Percentiles rank a stretch among this genome's conserved stretches.
phyloP scores from a whole-genome alignment of 2,113 vertebrate genomes.

The Polypterus bichir region DNA sequence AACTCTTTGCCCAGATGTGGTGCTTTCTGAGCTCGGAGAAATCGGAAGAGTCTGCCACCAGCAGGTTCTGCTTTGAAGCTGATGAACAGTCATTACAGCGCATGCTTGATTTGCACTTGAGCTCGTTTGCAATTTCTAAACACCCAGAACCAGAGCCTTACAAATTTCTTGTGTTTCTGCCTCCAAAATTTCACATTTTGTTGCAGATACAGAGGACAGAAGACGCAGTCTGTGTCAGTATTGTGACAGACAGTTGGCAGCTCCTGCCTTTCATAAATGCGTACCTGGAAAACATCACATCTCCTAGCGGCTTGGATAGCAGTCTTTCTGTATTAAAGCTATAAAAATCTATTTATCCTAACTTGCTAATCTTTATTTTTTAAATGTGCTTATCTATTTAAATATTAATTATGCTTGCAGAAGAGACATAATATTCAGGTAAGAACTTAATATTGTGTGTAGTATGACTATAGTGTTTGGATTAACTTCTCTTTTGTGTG shows the following conservation, averaged over 20 bases:
- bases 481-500: no score
- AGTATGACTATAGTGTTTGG: no score
- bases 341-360: neutral
- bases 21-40: conserved; percentile 29
- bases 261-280: conserved; percentile 50
- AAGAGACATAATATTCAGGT: no score
- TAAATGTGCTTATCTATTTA: no score
- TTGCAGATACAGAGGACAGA: conserved; percentile 38
- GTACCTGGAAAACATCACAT: conserved; percentile 35
- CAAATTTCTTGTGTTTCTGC: conserved; percentile 53
- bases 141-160: conserved; percentile 19
- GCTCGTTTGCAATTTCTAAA: conserved; percentile 43
- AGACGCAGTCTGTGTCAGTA: conserved; percentile 36
- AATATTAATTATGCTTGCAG: no score
- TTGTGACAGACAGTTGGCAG: conserved; percentile 65
- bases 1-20: conserved; percentile 58
- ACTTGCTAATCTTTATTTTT: neutral
- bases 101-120: conserved; percentile 46
- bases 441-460: no score
- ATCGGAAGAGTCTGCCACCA: conserved; percentile 23
- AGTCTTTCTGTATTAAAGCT: no score
- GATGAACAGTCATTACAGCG: conserved; percentile 24
- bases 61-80: conserved; percentile 58
- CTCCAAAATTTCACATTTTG: conserved; percentile 54
- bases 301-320: no score